phyloP scores from a whole-genome alignment of 2,888 invertebrate genomes.

The Koerneria pararmatus region DNA sequence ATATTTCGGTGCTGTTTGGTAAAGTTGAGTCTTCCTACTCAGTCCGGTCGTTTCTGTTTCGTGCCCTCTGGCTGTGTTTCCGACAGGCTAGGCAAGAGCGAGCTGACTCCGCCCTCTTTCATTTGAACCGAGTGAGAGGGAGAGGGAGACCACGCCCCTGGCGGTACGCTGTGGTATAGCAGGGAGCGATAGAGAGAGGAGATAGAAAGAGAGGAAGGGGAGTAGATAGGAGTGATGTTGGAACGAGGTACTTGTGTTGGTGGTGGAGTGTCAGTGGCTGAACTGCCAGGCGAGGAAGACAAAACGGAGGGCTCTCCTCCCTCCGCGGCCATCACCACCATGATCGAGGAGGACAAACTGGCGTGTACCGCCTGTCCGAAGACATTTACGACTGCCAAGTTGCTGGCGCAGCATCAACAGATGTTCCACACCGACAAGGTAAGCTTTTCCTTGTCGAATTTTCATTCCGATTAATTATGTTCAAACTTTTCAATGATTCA shows the following conservation, averaged over 20 bases:
- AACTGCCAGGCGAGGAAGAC: background rate
- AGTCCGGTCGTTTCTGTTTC: background rate
- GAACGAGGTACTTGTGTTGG: no score
- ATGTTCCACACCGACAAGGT: constrained; percentile 57
- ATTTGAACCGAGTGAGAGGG: background rate
- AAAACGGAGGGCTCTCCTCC: background rate
- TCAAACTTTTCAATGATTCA: background rate
- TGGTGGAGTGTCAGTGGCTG: no score
- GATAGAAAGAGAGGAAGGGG: no score
- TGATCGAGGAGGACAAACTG: no score
- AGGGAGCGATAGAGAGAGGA: no score
- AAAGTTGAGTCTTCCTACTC: constrained; percentile 13
- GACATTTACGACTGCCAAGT: constrained; percentile 44
- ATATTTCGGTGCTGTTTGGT: constrained; percentile 7
- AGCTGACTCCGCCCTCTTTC: constrained; percentile 1
- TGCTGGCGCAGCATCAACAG: constrained; percentile 51
- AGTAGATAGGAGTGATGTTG: no score
- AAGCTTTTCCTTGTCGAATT: constrained; percentile 14
- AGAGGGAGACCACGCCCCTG: no score
- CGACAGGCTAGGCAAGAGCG: no score
- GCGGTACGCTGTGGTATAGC: no score
- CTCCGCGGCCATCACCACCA: no score
- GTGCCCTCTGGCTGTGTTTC: constrained; percentile 3
- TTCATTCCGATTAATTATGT: no score
- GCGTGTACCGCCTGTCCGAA: constrained; percentile 45